A percentile compares a stretch with the other conserved stretches of the same genome.
Evolutionary conservation across 1,140 invertebrate genomes (phyloP).

Genomic region (Sycophila sp.): DNA sequence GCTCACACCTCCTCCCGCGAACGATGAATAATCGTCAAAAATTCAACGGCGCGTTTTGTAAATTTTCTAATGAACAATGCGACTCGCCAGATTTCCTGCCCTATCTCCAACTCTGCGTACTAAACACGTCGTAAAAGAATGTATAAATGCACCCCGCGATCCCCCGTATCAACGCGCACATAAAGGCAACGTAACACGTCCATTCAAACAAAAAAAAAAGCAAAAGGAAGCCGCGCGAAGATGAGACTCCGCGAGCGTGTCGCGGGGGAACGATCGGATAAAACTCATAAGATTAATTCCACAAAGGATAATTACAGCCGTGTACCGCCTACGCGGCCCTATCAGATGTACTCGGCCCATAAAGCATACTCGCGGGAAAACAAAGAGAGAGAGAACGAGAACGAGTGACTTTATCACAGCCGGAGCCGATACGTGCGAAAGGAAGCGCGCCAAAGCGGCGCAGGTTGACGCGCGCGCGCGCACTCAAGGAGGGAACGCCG

Average conservation of each 20-base stretch:
- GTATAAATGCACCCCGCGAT: too few species aligned
- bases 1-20: too few species aligned
- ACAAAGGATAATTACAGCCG: conserved; percentile 27
- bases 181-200: too few species aligned
- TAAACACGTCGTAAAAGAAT: too few species aligned
- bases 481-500: too few species aligned
- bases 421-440: conserved; percentile 5
- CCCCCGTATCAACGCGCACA: too few species aligned
- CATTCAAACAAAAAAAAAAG: too few species aligned
- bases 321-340: neutral
- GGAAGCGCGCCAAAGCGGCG: neutral
- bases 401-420: neutral
- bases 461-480: conserved; percentile 21
- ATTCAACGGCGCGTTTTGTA: too few species aligned
- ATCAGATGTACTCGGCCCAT: conserved; percentile 10
- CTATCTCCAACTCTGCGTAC: too few species aligned
- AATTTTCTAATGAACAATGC: too few species aligned
- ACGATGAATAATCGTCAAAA: too few species aligned
- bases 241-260: neutral
- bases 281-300: conserved; percentile 29
- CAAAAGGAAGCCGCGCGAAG: neutral
- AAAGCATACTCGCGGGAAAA: conserved; percentile 13
- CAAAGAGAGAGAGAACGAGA: neutral
- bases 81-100: too few species aligned
- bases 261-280: neutral